Percentiles rank a stretch among this genome's conserved stretches.
phyloP scores from a whole-genome alignment of 1,140 invertebrate genomes.

The Chymomyza costata region DNA sequence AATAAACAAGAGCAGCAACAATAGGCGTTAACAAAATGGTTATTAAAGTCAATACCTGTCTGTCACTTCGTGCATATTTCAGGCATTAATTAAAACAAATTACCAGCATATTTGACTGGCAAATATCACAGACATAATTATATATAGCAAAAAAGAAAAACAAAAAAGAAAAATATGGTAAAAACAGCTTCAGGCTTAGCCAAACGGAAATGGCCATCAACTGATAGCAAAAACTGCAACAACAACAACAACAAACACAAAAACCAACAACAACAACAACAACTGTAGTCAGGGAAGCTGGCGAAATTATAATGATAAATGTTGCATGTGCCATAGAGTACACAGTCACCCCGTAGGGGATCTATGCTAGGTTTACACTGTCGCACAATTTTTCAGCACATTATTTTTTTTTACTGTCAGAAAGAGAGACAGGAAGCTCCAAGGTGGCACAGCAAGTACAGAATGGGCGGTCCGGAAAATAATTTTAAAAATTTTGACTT shows the following conservation, averaged over 20 bases:
- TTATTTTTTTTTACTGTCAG: too few relatives aligned
- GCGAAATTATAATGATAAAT: constrained; percentile 65
- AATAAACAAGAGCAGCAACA: constrained; percentile 15
- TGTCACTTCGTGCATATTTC: constrained; percentile 47
- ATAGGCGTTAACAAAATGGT: constrained; percentile 32
- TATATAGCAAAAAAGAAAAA: too few relatives aligned
- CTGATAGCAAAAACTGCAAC: constrained; percentile 25
- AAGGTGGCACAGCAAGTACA: too few relatives aligned
- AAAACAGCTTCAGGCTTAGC: constrained; percentile 13
- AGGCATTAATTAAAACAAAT: constrained; percentile 63
- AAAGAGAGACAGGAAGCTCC: too few relatives aligned
- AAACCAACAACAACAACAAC: too few relatives aligned
- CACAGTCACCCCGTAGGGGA: too few relatives aligned
- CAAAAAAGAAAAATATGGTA: constrained; percentile 7
- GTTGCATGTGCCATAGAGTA: too few relatives aligned
- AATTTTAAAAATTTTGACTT: too few relatives aligned
- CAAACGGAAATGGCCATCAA: constrained; percentile 44
- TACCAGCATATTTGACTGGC: constrained; percentile 30
- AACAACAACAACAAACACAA: constrained; percentile 15
- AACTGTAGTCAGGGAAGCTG: constrained; percentile 22
- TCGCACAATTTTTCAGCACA: too few relatives aligned
- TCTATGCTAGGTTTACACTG: too few relatives aligned
- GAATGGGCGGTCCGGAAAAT: too few relatives aligned
- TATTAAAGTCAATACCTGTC: constrained; percentile 65
- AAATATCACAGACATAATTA: too few relatives aligned